Evolutionary conservation across 2,113 vertebrate species (phyloP).

Genomic region (Crotalus tigris): DNA sequence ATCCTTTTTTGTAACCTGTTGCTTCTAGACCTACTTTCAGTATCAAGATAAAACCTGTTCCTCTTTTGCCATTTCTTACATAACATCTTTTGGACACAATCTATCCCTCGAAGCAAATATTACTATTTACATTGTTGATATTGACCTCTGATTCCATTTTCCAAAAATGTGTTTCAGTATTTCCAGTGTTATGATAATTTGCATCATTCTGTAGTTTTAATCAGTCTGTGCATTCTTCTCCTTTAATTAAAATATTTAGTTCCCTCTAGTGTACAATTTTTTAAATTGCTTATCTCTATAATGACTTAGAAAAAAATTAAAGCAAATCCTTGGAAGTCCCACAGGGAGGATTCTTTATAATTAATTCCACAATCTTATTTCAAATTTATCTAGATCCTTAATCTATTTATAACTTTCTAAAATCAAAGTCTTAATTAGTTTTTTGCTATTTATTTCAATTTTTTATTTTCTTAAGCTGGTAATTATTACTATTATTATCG

Average conservation of each 20-base stretch:
- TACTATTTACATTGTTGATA: neutral
- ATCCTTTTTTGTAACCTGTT: neutral
- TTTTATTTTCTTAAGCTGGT: neutral
- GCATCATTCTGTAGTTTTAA: neutral
- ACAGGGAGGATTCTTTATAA: neutral
- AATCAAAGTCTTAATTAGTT: neutral
- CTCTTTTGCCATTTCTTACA: neutral
- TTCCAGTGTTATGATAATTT: neutral
- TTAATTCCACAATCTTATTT: neutral
- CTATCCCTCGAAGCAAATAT: neutral
- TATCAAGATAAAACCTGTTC: neutral
- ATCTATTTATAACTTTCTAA: neutral
- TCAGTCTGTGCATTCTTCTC: neutral
- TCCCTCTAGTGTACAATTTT: neutral
- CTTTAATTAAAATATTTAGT: neutral
- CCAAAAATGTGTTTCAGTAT: neutral
- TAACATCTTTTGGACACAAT: neutral
- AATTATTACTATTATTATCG: neutral
- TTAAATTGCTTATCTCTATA: neutral
- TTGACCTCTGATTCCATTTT: neutral
- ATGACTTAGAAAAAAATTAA: neutral
- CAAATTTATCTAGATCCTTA: neutral
- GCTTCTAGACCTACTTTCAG: neutral
- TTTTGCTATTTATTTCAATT: neutral
- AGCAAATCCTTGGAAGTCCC: neutral